Evolutionary conservation across 2,113 vertebrate species (phyloP), one percentile per base, ranked within the genome.

Genomic region (Xenopus borealis): DNA sequence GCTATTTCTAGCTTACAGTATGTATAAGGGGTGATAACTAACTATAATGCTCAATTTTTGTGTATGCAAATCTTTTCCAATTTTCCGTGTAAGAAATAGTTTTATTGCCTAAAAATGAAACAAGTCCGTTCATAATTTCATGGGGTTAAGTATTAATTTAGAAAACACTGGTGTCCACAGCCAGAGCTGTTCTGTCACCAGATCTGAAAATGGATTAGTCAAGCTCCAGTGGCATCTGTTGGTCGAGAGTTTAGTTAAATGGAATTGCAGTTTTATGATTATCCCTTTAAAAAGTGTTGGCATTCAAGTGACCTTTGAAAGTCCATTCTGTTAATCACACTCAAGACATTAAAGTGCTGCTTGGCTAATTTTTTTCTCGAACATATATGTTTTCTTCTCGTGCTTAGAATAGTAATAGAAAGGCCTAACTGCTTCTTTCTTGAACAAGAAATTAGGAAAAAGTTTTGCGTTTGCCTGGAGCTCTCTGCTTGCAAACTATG

Each of bases 301-400:
- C 91, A 90, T 92, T 90, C 89, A 88, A 89, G 89, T 92, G 89
- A 93, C 91, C 90, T 91, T 91, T 88, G 86, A 82, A 87, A 88
- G 84, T 86, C 90, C 85, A 81, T 88, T 91, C 90, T 91, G 91
- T 92, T 92, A 92, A 92, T 93, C 88, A 90, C 91, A 90, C 87
- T 86, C 86, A 84, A 83, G 88, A 88, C 82, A 58, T 86, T 85
- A 83, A 87, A 77, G 86, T 83, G 83, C 82, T 87, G 88, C 86
- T 86, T 88, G 86, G 86, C 88, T 89, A 88, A 86, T 88, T 85
- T 81, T 81, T 86, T 86, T 87, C 89, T 86, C 16, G 2, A 5
- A 16, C 4, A 55, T 16, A 16, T 55, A 16, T 16, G 0, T 50
- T 27, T 27, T 86, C 83, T 80, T 71, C 75, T 79, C 86, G 82